These are phyloP conservation scores for Rousettus madagascariensis DNA, from an alignment of 2,797 vertebrate genomes.

Conservation along the genomic window DNA sequence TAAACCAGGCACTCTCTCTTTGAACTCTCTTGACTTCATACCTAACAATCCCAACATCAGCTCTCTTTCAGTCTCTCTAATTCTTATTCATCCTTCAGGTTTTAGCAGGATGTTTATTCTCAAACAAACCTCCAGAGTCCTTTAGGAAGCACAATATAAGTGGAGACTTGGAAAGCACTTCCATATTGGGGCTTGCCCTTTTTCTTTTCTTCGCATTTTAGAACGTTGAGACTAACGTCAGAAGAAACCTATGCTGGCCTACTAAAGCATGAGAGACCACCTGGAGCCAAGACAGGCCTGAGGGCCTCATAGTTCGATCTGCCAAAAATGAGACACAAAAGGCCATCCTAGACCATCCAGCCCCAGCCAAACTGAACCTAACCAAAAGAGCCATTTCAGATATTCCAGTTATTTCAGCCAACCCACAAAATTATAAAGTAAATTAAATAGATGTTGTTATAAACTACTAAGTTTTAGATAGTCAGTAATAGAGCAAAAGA, in stretches of 20 bases:
- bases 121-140: not conserved
- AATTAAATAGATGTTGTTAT: not conserved
- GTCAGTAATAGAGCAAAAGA: not conserved
- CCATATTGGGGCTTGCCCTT: not conserved
- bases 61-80: not conserved
- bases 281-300: not conserved
- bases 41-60: not conserved
- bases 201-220: slow-evolving; percentile 6
- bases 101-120: not conserved
- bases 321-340: not conserved
- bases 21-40: not conserved
- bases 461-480: not conserved
- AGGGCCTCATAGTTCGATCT: not conserved
- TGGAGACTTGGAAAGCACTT: not conserved
- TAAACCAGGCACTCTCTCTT: not conserved
- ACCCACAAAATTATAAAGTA: not conserved
- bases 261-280: not conserved
- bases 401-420: not conserved
- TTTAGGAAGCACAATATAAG: not conserved
- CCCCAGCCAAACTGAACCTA: not conserved
- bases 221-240: not conserved
- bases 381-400: not conserved
- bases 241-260: not conserved
- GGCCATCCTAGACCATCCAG: not conserved
- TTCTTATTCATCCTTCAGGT: not conserved